Evolutionary conservation across 2,797 vertebrate genomes (phyloP).

Genomic region (Sternarchorhynchus goeldii): DNA sequence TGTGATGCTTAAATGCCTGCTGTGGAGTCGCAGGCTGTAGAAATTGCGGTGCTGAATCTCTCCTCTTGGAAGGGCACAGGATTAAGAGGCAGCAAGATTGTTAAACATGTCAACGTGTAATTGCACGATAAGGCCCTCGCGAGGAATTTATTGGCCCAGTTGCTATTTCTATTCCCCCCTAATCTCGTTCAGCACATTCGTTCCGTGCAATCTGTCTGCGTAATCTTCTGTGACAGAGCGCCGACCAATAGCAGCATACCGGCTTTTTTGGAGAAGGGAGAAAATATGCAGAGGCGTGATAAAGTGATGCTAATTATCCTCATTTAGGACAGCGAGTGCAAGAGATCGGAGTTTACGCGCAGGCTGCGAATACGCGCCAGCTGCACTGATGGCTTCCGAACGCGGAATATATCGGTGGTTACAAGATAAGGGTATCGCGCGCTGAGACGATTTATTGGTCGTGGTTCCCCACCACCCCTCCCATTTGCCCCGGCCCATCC

Average conservation of each 20-base stretch:
- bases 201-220: slow-evolving; percentile 98
- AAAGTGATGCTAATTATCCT: slow-evolving; percentile 99
- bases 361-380: slow-evolving; percentile 80
- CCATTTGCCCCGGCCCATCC: slow-evolving; percentile 65
- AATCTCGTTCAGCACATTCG: slow-evolving; percentile 98
- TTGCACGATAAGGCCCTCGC: slow-evolving; percentile 99
- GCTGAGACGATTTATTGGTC: slow-evolving; percentile 86
- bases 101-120: slow-evolving; percentile 99
- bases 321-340: slow-evolving; percentile 95
- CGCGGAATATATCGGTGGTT: slow-evolving; percentile 81
- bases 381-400: slow-evolving; percentile 78
- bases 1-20: slow-evolving; percentile 57
- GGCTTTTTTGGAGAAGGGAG: slow-evolving; percentile 90
- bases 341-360: slow-evolving; percentile 85
- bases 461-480: slow-evolving; percentile 82
- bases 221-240: slow-evolving; percentile 97
- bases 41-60: slow-evolving; percentile 83
- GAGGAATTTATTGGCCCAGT: slow-evolving; percentile 99
- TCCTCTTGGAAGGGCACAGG: slow-evolving; percentile 90
- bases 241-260: slow-evolving; percentile 92
- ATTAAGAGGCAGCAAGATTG: slow-evolving; percentile 99
- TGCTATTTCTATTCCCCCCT: slow-evolving; percentile 96
- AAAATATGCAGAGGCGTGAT: slow-evolving; percentile 96
- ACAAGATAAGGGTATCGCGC: slow-evolving; percentile 86
- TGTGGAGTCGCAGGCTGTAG: slow-evolving; percentile 70